Evolutionary conservation across 92 coral and sea anemone genomes (phyloP).

Genomic region (Palythoa caribaeorum): DNA sequence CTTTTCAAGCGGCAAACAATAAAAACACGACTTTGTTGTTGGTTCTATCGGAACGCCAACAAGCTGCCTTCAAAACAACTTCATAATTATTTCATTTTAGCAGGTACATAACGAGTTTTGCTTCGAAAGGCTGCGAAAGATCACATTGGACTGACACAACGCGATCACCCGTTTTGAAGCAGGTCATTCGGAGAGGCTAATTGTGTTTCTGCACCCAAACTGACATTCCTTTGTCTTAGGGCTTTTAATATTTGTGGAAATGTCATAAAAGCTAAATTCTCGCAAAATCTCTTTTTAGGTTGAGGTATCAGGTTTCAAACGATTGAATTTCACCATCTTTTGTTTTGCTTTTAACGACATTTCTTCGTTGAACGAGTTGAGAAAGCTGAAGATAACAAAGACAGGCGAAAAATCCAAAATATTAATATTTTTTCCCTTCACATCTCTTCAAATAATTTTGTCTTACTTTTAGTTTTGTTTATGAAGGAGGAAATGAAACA

Average conservation of each 20-base stretch:
- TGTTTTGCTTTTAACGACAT: neutral
- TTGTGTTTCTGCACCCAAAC: neutral
- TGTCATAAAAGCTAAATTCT: neutral
- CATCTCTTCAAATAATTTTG: neutral
- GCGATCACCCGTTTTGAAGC: conserved; percentile 47
- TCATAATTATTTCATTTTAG: conserved; percentile 20
- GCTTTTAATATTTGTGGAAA: neutral
- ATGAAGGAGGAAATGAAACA: neutral
- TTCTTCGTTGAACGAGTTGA: neutral
- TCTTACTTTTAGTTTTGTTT: neutral
- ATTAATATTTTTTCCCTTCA: too few relatives aligned
- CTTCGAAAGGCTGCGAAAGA: conserved; percentile 38
- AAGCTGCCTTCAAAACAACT: conserved; percentile 45
- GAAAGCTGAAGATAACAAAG: neutral
- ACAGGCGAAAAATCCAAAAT: neutral
- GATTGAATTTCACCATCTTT: neutral
- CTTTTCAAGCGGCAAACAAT: conserved; percentile 19
- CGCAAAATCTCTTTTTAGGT: neutral
- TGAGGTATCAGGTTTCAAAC: neutral
- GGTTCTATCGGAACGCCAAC: neutral
- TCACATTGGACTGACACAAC: conserved; percentile 39
- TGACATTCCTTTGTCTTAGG: conserved; percentile 28
- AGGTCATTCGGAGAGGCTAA: conserved; percentile 22
- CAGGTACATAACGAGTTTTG: conserved; percentile 37
- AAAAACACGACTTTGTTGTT: conserved; percentile 3